phyloP scores from a whole-genome alignment of 2,113 vertebrate species.

The Protobothrops mucrosquamatus region DNA sequence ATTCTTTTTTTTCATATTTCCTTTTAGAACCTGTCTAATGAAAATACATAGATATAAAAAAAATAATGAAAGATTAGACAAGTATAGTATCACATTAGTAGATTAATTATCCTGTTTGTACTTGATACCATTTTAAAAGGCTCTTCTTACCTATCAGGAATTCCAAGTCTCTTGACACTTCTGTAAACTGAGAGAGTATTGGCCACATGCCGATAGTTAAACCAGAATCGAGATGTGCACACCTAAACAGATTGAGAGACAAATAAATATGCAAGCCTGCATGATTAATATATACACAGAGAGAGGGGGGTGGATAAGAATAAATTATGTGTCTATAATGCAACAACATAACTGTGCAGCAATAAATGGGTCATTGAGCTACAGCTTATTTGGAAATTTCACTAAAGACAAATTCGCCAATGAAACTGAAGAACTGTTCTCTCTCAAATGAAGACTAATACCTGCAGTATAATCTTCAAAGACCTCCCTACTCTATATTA shows the following conservation, averaged over 20 bases:
- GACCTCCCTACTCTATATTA: background rate
- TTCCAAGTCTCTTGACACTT: slow-evolving; percentile 96
- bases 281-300: no score
- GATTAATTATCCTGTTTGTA: background rate
- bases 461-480: background rate
- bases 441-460: background rate
- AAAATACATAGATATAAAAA: background rate
- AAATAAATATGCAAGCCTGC: background rate
- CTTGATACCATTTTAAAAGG: background rate
- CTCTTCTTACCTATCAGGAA: slow-evolving; percentile 89
- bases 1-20: background rate
- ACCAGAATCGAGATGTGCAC: slow-evolving; percentile 97
- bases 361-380: background rate
- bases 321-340: background rate
- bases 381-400: background rate
- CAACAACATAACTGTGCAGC: background rate
- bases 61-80: background rate
- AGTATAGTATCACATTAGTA: background rate
- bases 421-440: background rate
- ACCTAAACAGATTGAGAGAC: slow-evolving; percentile 74
- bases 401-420: background rate
- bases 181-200: slow-evolving; percentile 96
- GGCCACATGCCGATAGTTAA: slow-evolving; percentile 97
- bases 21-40: background rate
- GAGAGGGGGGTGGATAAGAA: background rate